Percentiles rank a stretch among this genome's conserved stretches.
phyloP scores from a whole-genome alignment of 2,113 vertebrate species.

The human region GRCh38 chrX:134645501-134646000 shows the following conservation, averaged over 20 bases:
- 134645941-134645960: slow-evolving; percentile 23
- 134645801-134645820: slow-evolving; percentile 29
- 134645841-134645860: slow-evolving; percentile 1
- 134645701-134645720: not conserved
- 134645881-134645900: slow-evolving; percentile 40
- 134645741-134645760: slow-evolving; percentile 1
- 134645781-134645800: not conserved
- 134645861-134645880: not conserved
- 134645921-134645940: slow-evolving; percentile 58
- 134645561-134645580: not conserved
- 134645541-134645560: not conserved
- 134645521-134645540: not conserved
- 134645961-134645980: slow-evolving; percentile 56
- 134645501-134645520: not conserved
- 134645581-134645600: not conserved
- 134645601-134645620: not conserved
- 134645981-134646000: slow-evolving; percentile 59
- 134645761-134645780: slow-evolving; percentile 12
- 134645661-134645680: not conserved
- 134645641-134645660: not conserved
- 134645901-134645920: slow-evolving; percentile 41
- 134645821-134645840: slow-evolving; percentile 4
- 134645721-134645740: not conserved
- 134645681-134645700: not conserved
- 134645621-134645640: not conserved